Percentiles rank a stretch among this genome's conserved stretches.
These are phyloP conservation scores for Sinella curviseta DNA, from an alignment of 1,140 invertebrate species.

Conservation along the genomic window DNA sequence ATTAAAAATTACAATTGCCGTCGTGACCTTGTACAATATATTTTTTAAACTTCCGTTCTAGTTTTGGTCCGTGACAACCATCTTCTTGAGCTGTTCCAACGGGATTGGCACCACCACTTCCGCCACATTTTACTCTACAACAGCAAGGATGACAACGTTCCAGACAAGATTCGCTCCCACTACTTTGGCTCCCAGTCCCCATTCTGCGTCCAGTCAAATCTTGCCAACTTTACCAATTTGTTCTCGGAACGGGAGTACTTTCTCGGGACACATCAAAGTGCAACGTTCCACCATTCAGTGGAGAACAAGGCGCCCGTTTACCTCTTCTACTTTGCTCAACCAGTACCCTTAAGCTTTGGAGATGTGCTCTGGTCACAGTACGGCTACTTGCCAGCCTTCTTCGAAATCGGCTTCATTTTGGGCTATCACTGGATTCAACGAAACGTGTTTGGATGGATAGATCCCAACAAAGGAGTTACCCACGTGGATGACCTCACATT, in stretches of 20 bases:
- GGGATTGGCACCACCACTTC: slow-evolving; percentile 4
- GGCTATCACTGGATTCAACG: neutral
- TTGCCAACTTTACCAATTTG: neutral
- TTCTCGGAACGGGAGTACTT: slow-evolving; percentile 10
- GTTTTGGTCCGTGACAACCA: slow-evolving; percentile 28
- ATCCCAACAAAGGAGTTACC: slow-evolving; percentile 26
- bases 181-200: slow-evolving; percentile 3
- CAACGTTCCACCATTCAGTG: neutral
- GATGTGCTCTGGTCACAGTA: neutral
- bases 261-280: neutral
- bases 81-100: slow-evolving; percentile 19
- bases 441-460: slow-evolving; percentile 28
- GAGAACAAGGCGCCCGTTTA: slow-evolving; percentile 1
- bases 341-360: slow-evolving; percentile 5
- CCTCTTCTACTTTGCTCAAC: slow-evolving; percentile 19
- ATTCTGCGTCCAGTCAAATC: neutral
- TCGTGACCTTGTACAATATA: too few species aligned
- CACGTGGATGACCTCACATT: slow-evolving; percentile 36
- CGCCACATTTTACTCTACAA: neutral
- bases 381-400: neutral
- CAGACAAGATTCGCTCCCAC: neutral
- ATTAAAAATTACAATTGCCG: neutral
- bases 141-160: neutral
- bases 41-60: neutral
- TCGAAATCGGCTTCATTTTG: neutral